phyloP scores from a whole-genome alignment of 2,797 vertebrate genomes.

The Protosalanx chinensis region DNA sequence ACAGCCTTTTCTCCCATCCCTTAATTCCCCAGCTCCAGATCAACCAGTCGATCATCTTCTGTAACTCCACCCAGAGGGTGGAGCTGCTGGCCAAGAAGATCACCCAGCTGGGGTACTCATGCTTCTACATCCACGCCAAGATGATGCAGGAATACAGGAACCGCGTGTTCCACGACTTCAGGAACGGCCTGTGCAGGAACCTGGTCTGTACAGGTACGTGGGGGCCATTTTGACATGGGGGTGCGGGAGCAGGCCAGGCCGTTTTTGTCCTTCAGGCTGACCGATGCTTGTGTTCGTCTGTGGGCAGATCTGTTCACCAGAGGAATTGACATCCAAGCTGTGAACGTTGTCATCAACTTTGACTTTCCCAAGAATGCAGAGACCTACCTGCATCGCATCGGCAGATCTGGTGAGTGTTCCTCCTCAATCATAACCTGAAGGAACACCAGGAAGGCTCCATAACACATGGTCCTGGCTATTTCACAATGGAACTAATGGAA shows the following conservation, averaged over 20 bases:
- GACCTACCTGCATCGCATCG: slow-evolving; percentile 82
- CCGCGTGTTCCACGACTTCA: slow-evolving; percentile 71
- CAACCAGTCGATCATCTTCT: slow-evolving; percentile 80
- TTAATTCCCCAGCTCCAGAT: slow-evolving; percentile 70
- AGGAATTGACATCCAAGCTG: slow-evolving; percentile 83
- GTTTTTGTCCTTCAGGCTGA: background rate
- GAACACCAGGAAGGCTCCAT: too few species aligned
- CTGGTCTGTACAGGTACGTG: slow-evolving; percentile 66
- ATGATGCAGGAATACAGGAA: slow-evolving; percentile 74
- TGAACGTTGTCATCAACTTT: slow-evolving; percentile 84
- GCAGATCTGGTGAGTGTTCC: slow-evolving; percentile 74
- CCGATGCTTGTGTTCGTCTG: slow-evolving; percentile 10
- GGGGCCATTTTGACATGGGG: background rate
- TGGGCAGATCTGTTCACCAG: slow-evolving; percentile 64
- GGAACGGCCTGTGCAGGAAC: slow-evolving; percentile 69
- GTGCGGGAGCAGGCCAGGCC: background rate
- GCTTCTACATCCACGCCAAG: slow-evolving; percentile 80
- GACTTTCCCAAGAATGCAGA: slow-evolving; percentile 82
- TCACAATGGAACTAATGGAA: too few species aligned
- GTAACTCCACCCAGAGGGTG: slow-evolving; percentile 78
- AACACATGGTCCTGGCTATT: too few species aligned
- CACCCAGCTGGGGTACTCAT: slow-evolving; percentile 79
- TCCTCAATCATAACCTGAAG: background rate
- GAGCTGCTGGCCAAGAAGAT: slow-evolving; percentile 80
- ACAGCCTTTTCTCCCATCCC: background rate